Evolutionary conservation across 2,797 vertebrate genomes (phyloP).

Genomic region (Dallia pectoralis): DNA sequence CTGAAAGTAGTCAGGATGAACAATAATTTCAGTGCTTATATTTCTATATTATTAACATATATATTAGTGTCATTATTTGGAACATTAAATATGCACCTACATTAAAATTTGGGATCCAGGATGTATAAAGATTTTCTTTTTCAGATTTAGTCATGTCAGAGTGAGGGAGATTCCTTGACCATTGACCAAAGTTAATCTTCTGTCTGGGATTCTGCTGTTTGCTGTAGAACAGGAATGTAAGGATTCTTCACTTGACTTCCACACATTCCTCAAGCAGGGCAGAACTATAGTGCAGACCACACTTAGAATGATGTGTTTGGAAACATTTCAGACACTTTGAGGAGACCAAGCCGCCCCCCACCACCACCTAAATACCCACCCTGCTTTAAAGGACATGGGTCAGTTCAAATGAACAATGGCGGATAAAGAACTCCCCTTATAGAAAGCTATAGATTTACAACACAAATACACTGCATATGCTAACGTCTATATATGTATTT

Average conservation of each 20-base stretch:
- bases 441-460: slow-evolving; percentile 1
- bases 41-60: slow-evolving; percentile 28
- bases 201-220: slow-evolving; percentile 71
- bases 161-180: slow-evolving; percentile 59
- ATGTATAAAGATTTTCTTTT: slow-evolving; percentile 47
- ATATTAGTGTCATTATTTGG: too few species aligned
- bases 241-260: slow-evolving; percentile 72
- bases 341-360: slow-evolving; percentile 39
- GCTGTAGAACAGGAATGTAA: slow-evolving; percentile 71
- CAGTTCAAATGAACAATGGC: slow-evolving; percentile 44
- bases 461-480: not conserved
- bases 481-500: not conserved
- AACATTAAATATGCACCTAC: slow-evolving; percentile 40
- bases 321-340: slow-evolving; percentile 64
- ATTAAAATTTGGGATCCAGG: slow-evolving; percentile 27
- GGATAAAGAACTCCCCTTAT: slow-evolving; percentile 10
- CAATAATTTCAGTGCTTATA: slow-evolving; percentile 39
- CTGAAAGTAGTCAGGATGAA: slow-evolving; percentile 29
- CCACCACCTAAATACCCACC: slow-evolving; percentile 24
- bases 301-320: slow-evolving; percentile 69
- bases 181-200: slow-evolving; percentile 73
- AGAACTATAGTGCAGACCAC: slow-evolving; percentile 73
- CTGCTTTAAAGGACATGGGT: slow-evolving; percentile 39
- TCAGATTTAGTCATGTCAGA: slow-evolving; percentile 46
- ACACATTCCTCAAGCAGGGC: slow-evolving; percentile 69